These are phyloP conservation scores for Limenitis arthemis DNA, from an alignment of 2,888 invertebrate species.

Conservation along the genomic window DNA sequence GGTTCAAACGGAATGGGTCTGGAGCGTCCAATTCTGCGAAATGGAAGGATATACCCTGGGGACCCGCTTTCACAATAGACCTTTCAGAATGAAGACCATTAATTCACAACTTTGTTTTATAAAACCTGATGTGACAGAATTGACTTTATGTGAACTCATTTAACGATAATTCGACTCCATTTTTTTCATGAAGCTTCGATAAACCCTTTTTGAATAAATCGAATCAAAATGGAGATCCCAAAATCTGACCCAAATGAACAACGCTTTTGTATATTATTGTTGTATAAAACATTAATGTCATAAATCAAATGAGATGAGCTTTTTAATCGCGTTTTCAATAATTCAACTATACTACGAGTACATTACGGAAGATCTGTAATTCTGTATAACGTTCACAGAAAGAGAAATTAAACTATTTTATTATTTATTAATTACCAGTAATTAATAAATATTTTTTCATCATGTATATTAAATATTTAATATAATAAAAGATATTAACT, in stretches of 20 bases:
- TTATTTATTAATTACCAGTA: no score
- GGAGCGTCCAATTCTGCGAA: no score
- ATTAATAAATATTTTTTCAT: no score
- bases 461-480: no score
- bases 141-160: conserved; percentile 59
- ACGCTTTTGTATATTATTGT: conserved; percentile 18
- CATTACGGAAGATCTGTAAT: background rate
- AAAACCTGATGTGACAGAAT: conserved; percentile 63
- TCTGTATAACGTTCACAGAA: no score
- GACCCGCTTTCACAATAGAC: conserved; percentile 63
- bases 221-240: conserved; percentile 25
- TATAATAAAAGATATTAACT: no score
- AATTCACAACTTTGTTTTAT: conserved; percentile 70
- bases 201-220: conserved; percentile 26
- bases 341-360: background rate
- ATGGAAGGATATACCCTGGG: conserved; percentile 65
- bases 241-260: conserved; percentile 16
- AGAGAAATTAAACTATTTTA: no score
- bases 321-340: conserved; percentile 13
- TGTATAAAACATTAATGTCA: conserved; percentile 18
- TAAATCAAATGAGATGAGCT: conserved; percentile 25
- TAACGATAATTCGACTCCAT: conserved; percentile 48
- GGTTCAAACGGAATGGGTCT: conserved; percentile 64
- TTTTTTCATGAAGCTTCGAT: conserved; percentile 23
- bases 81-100: conserved; percentile 65